A percentile compares a stretch with the other conserved stretches of the same genome.
These are phyloP conservation scores for Phyllotreta striolata DNA, from an alignment of 2,888 invertebrate genomes.

Conservation along the genomic window DNA sequence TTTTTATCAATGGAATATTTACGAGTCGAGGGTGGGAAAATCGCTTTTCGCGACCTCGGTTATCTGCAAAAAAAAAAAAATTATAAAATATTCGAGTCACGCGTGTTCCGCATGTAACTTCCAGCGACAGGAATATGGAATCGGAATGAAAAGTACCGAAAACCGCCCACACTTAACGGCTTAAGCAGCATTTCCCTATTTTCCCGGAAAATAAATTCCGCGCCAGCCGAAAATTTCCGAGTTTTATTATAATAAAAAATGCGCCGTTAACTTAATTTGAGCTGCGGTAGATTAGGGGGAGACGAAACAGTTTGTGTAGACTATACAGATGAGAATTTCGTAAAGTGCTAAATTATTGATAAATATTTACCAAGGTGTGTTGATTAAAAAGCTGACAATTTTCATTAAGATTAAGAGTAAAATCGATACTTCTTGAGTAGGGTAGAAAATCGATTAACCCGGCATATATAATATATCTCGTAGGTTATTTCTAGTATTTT, in stretches of 20 bases:
- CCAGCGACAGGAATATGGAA: slow-evolving; percentile 54
- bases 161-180: slow-evolving; percentile 55
- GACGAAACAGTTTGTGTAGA: too few relatives aligned
- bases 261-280: neutral
- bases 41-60: too few relatives aligned
- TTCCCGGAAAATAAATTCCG: slow-evolving; percentile 1
- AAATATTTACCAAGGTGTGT: too few relatives aligned
- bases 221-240: neutral
- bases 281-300: too few relatives aligned
- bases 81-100: slow-evolving; percentile 43
- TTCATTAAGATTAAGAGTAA: too few relatives aligned
- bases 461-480: slow-evolving; percentile 10
- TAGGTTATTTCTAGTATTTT: slow-evolving; percentile 20
- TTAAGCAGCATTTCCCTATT: slow-evolving; percentile 47
- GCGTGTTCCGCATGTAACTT: slow-evolving; percentile 56
- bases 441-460: too few relatives aligned
- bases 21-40: too few relatives aligned
- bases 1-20: too few relatives aligned
- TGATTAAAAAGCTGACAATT: too few relatives aligned
- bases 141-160: slow-evolving; percentile 56
- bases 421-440: too few relatives aligned
- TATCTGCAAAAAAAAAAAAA: neutral
- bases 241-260: neutral
- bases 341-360: too few relatives aligned
- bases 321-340: too few relatives aligned